A percentile compares a stretch with the other conserved stretches of the same genome.
Conservation (phyloP, 2,888 invertebrate species). For the Graphium colonna region DNA sequence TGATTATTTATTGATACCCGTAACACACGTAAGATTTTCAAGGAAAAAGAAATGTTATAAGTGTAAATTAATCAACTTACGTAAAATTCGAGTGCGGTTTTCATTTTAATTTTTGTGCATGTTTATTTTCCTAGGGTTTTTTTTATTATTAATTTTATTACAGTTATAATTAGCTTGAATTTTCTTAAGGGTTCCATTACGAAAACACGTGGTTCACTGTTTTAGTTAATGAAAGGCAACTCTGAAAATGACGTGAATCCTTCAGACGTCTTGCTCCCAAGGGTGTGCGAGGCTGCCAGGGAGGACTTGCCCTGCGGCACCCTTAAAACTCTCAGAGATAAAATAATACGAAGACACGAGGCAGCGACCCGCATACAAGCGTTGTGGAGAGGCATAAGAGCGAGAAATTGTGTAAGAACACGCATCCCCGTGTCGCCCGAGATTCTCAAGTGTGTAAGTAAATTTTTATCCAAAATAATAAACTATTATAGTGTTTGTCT, state of each 20-base stretch:
- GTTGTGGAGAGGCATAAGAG: constrained; percentile 60
- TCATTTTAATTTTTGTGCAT: no score
- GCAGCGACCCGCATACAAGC: constrained; percentile 62
- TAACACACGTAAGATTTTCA: no score
- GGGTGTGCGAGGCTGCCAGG: constrained; percentile 56
- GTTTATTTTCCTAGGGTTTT: no score
- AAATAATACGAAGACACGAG: constrained; percentile 49
- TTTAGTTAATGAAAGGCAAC: background rate
- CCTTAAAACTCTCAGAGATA: constrained; percentile 54
- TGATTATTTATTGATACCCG: no score
- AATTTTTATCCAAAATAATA: no score
- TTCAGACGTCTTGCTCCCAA: constrained; percentile 31
- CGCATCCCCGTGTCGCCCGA: constrained; percentile 44
- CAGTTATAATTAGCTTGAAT: no score
- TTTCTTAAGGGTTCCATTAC: no score
- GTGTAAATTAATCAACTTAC: no score
- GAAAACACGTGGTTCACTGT: background rate
- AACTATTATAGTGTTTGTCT: no score
- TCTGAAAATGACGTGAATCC: background rate
- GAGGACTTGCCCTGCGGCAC: constrained; percentile 55
- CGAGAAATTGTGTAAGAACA: constrained; percentile 46
- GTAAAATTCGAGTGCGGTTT: no score
- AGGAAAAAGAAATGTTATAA: no score
- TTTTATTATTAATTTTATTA: no score
- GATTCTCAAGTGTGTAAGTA: constrained; percentile 50